Base-by-base conservation (phyloP, 2,797 vertebrate species). In the Sylvia borin region DNA sequence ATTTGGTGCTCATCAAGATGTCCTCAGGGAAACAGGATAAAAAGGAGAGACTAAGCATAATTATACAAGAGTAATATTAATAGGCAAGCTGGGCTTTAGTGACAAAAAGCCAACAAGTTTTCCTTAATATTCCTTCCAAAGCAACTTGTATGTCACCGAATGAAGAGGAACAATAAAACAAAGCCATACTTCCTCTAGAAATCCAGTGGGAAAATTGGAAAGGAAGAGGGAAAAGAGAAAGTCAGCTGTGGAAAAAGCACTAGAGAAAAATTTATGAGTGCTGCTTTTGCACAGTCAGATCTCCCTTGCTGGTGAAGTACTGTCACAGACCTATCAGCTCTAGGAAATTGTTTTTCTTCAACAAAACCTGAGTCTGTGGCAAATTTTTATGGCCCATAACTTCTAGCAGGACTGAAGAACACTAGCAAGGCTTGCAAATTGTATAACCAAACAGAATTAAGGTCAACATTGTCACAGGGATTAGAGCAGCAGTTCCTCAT, bases 11-110 rank as follows among this genome's bases (percentile, higher is more conserved):
- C 91, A 93, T 89, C 94, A 96, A 89, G 89, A 89, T 71, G 64
- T 88, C 91, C 90, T 86, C 85, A 61, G 92, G 87, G 86, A 95
- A 96, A 92, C 95, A 87, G 92, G 93, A 95, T 96, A 68, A 74
- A 97, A 97, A 92, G 80, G 51, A 94, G 76, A 88, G 83, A 95
- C 96, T 88, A 70, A 90, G 91, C 72, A 95, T 80, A 92, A 94
- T 91, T 74, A 90, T 90, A 89, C 89, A 85, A 67, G 81, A 71
- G 61, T 7, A 64, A 83, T 72, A 87, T 87, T 50, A 71, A 77
- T 9, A 92, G 76, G 53, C 48, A 73, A 73, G 61, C 29, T 74
- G 47, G 71, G 45, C 71, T 92, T 87, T 36, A 48, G 57, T 65
- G 76, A 61, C 18, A 50, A 48, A 65, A 85, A 62, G 70, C 58